A percentile compares a stretch with the other conserved stretches of the same genome.
phyloP scores from a whole-genome alignment of 2,797 vertebrate species.

The Fistularia tabacaria region DNA sequence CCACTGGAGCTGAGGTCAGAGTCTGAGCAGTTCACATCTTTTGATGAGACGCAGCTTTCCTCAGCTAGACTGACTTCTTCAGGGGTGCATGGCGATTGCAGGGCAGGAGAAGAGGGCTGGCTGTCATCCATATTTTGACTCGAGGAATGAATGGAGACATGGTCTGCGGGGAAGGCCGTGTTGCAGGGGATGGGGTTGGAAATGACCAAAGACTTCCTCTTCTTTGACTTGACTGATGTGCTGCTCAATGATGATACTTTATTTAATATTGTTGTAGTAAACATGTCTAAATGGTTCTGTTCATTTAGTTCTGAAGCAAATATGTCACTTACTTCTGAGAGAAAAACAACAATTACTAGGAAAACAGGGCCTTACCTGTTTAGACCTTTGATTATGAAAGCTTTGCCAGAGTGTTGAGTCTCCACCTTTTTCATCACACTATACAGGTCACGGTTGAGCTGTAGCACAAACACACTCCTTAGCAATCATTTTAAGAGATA shows the following conservation, averaged over 20 bases:
- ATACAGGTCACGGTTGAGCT: conserved; percentile 91
- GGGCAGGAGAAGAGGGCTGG: conserved; percentile 8
- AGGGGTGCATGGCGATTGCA: conserved; percentile 17
- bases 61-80: conserved; percentile 27
- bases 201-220: conserved; percentile 84
- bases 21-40: conserved; percentile 56
- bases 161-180: conserved; percentile 68
- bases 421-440: conserved; percentile 93
- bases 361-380: conserved; percentile 69
- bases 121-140: conserved; percentile 45
- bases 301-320: too few species aligned
- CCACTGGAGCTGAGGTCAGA: conserved; percentile 64
- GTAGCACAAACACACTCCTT: conserved; percentile 19
- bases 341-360: too few species aligned
- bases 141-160: conserved; percentile 51
- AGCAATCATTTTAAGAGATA: too few species aligned
- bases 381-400: conserved; percentile 89
- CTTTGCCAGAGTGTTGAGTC: conserved; percentile 88
- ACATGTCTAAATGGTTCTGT: too few species aligned
- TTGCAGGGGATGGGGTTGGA: conserved; percentile 85
- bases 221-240: conserved; percentile 69
- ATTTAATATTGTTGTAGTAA: too few species aligned
- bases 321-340: too few species aligned
- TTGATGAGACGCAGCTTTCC: conserved; percentile 23
- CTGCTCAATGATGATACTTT: conserved; percentile 13